Base-by-base conservation (phyloP, 2,113 vertebrate genomes). In the Steatornis caripensis region DNA sequence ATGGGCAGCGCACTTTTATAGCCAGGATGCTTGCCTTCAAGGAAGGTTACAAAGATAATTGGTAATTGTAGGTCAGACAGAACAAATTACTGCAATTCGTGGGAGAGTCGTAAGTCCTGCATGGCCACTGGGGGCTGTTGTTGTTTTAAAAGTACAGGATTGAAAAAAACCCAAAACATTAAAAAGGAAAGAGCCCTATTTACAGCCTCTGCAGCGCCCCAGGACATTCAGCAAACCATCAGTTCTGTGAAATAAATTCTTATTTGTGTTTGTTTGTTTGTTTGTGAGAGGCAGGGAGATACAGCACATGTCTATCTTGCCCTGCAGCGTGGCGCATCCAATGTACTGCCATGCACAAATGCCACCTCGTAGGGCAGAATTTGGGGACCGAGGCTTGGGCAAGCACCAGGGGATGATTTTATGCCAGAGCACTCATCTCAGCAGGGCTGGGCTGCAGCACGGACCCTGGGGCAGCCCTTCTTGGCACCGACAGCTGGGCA, bases 41-140 rank as follows among this genome's bases (percentile, higher is more conserved):
- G 94, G 96, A 88, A 95, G 93, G 96, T 96, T 96, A 95, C 79
- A 93, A 65, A 96, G 79, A 94, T 75, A 95, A 95, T 86, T 93
- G 95, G 78, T 94, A 87, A 93, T 68, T 84, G 91, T 80, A 96
- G 95, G 95, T 96, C 95, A 97, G 91, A 94, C 84, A 95, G 74
- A 97, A 95, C 8, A 3, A 94, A 95, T 94, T 95, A 90, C 90
- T 91, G 91, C 84, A 94, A 64, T 94, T 94, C 64, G 21, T 86
- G 83, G 64, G 83, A 96, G 85, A 94, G 93, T 77, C 82, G 4
- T 65, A 87, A 88, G 87, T 93, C 60, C 89, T 51, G 55, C 79
- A 53, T 0, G 0, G 55, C 51, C 0, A 19, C 96, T 46, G 17
- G 68, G 43, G 88, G 79, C 95, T 86, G 83, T 12, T n/a, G n/a